Evolutionary conservation across 1,140 invertebrate species (phyloP).

Genomic region (Drosophila jambulina): DNA sequence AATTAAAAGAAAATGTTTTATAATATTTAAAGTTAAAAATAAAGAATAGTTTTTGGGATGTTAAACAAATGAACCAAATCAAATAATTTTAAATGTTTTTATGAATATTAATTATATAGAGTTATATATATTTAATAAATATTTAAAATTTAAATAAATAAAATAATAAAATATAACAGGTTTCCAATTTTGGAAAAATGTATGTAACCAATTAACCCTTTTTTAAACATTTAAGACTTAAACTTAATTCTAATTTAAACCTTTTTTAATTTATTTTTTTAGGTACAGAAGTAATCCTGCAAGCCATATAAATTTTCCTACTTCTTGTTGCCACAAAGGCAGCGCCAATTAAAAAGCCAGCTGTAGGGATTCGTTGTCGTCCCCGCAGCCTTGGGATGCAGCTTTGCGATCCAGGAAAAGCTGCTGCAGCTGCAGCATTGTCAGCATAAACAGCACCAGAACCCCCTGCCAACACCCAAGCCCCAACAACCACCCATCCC

Average conservation of each 20-base stretch:
- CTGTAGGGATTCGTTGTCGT: constrained; percentile 3
- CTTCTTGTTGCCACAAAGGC: neutral
- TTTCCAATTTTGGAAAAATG: no score
- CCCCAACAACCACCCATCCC: no score
- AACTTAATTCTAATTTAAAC: neutral
- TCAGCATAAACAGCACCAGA: neutral
- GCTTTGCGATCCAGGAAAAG: constrained; percentile 39
- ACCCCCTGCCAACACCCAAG: neutral
- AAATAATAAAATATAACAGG: no score
- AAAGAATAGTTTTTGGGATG: no score
- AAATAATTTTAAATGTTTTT: no score
- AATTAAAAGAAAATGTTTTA: no score
- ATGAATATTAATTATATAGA: no score
- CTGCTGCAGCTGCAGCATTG: constrained; percentile 14
- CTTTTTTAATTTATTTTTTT: neutral
- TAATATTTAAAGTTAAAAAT: no score
- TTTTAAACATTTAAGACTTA: neutral
- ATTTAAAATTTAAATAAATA: no score
- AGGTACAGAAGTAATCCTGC: neutral
- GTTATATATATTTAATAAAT: no score
- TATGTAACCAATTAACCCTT: no score
- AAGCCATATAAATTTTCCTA: neutral
- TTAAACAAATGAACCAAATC: no score
- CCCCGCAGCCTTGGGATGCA: constrained; percentile 23
- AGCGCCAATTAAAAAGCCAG: constrained; percentile 4